A percentile compares a stretch with the other conserved stretches of the same genome.
Evolutionary conservation across 2,888 invertebrate species (phyloP).

Genomic region (Oscheius onirici): DNA sequence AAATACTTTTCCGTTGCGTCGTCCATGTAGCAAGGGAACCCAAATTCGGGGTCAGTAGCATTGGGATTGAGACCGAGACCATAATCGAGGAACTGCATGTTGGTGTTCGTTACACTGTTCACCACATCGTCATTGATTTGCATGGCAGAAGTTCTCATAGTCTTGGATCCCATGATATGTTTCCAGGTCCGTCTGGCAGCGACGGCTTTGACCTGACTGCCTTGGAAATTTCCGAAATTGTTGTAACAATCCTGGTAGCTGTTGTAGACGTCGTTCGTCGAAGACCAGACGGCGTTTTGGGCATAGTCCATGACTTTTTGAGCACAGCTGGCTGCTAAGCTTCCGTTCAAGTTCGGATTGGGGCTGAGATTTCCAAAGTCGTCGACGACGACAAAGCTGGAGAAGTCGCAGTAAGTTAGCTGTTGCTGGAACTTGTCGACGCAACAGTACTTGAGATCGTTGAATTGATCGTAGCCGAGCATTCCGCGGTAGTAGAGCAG

Average conservation of each 20-base stretch:
- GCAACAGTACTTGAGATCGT: conserved; percentile 50
- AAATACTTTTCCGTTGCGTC: conserved; percentile 49
- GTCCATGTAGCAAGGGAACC: conserved; percentile 54
- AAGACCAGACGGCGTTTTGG: conserved; percentile 49
- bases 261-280: conserved; percentile 61
- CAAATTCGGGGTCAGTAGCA: conserved; percentile 55
- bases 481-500: conserved; percentile 61
- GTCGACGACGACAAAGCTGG: conserved; percentile 40
- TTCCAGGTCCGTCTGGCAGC: conserved; percentile 38
- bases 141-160: conserved; percentile 9
- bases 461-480: conserved; percentile 55
- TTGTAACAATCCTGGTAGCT: conserved; percentile 60
- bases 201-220: not conserved
- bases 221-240: conserved; percentile 10
- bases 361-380: conserved; percentile 43
- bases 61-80: conserved; percentile 48
- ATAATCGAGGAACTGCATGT: conserved; percentile 55
- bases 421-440: conserved; percentile 39
- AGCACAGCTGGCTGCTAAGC: conserved; percentile 39
- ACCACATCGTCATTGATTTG: conserved; percentile 23
- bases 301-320: conserved; percentile 46
- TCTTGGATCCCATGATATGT: conserved; percentile 38
- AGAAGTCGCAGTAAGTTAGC: conserved; percentile 54
- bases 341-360: conserved; percentile 30
- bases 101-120: conserved; percentile 37